Percentiles rank a stretch among this genome's conserved stretches.
Evolutionary conservation across 1,140 invertebrate genomes (phyloP).

Genomic region (Papilio xuthus): DNA sequence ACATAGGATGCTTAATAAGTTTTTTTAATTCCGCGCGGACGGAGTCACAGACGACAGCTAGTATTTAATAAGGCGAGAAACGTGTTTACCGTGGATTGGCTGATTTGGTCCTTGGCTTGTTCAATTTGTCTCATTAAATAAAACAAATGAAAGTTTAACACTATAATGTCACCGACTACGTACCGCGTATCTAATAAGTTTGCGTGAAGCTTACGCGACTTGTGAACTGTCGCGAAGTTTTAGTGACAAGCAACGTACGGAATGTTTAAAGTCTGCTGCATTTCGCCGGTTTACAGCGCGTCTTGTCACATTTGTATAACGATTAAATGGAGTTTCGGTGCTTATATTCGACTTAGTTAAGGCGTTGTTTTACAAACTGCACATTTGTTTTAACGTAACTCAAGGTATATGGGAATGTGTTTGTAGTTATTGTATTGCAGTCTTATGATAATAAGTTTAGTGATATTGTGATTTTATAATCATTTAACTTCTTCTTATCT

Average conservation of each 20-base stretch:
- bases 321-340: conserved; percentile 55
- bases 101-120: no score
- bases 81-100: neutral
- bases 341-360: conserved; percentile 59
- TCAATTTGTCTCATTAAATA: neutral
- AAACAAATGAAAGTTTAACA: neutral
- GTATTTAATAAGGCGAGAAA: neutral
- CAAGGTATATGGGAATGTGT: neutral
- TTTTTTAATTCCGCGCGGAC: no score
- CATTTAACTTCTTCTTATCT: no score
- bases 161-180: neutral
- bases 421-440: neutral
- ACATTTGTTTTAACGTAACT: neutral
- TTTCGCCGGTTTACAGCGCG: conserved; percentile 45
- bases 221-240: conserved; percentile 53
- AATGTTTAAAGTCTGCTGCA: conserved; percentile 51
- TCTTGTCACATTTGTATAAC: conserved; percentile 57
- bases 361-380: conserved; percentile 43
- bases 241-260: conserved; percentile 56
- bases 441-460: no score
- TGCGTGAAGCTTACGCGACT: conserved; percentile 34
- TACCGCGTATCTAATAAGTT: neutral
- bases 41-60: no score
- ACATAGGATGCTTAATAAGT: no score
- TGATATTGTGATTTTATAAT: no score